Conservation (phyloP, 2,888 invertebrate genomes). For the Noctua janthe region DNA sequence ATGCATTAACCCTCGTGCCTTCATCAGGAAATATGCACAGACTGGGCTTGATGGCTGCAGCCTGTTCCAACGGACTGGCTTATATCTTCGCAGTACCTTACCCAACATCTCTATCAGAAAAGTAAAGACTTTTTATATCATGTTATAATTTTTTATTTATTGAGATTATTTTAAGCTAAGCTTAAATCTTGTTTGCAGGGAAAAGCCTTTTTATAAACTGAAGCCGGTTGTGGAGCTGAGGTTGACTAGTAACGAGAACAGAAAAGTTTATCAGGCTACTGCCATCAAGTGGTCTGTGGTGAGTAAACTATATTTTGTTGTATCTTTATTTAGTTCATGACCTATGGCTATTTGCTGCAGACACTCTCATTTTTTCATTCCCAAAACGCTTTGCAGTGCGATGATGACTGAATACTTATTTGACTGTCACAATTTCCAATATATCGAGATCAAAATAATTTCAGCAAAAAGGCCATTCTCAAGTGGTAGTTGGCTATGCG, state of each 20-base stretch:
- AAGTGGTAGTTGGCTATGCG: conserved; percentile 92
- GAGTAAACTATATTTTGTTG: conserved; percentile 63
- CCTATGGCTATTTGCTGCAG: neutral
- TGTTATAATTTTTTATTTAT: neutral
- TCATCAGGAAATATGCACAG: conserved; percentile 70
- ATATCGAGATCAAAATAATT: neutral
- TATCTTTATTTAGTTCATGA: neutral
- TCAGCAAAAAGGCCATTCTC: conserved; percentile 88
- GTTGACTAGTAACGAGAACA: conserved; percentile 69
- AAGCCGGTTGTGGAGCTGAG: conserved; percentile 87
- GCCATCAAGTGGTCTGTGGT: conserved; percentile 88
- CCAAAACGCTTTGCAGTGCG: neutral
- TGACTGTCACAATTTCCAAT: neutral
- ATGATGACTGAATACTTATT: neutral
- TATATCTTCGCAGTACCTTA: conserved; percentile 91
- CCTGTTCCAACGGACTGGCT: conserved; percentile 92
- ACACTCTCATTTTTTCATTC: neutral
- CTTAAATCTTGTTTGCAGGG: conserved; percentile 74
- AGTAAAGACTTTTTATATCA: conserved; percentile 63
- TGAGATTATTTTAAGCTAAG: neutral
- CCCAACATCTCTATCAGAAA: conserved; percentile 75
- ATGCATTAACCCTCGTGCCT: conserved; percentile 63
- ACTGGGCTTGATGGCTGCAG: conserved; percentile 93
- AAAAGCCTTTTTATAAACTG: conserved; percentile 79
- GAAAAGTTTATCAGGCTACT: conserved; percentile 85